A percentile compares a stretch with the other conserved stretches of the same genome.
Conservation (phyloP, 2,888 invertebrate genomes). For the Congeria kusceri region DNA sequence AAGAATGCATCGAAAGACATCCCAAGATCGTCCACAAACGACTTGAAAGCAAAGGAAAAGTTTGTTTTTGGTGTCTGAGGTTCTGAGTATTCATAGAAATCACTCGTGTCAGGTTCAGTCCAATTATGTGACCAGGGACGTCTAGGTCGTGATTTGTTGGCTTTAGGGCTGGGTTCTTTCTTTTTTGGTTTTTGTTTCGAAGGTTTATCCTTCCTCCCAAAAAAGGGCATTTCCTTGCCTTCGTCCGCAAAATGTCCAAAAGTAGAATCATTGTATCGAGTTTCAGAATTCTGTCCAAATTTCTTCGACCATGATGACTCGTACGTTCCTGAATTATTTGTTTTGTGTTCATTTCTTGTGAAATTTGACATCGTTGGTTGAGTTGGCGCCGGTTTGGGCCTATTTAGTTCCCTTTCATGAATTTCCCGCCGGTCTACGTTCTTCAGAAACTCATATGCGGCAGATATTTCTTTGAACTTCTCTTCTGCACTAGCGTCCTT, state of each 20-base stretch:
- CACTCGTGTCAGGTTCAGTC: conserved; percentile 51
- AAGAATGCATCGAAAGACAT: conserved; percentile 70
- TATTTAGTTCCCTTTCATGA: conserved; percentile 71
- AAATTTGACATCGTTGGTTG: conserved; percentile 8
- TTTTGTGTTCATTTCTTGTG: conserved; percentile 17
- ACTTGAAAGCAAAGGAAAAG: conserved; percentile 76
- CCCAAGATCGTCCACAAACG: conserved; percentile 76
- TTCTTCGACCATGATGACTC: conserved; percentile 47
- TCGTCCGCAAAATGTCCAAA: conserved; percentile 57
- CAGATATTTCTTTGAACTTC: conserved; percentile 82
- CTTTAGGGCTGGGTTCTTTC: conserved; percentile 30
- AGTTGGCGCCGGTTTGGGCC: conserved; percentile 32
- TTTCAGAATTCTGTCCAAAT: conserved; percentile 50
- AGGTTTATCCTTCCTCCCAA: conserved; percentile 34
- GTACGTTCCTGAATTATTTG: conserved; percentile 16
- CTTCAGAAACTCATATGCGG: conserved; percentile 81
- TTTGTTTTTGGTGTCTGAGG: conserved; percentile 47
- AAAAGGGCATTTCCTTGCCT: conserved; percentile 30
- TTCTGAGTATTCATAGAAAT: conserved; percentile 48
- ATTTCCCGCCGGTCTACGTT: conserved; percentile 74
- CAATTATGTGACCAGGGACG: conserved; percentile 56
- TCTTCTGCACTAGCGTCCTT: conserved; percentile 80
- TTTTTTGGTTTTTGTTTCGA: conserved; percentile 28
- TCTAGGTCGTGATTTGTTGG: conserved; percentile 14
- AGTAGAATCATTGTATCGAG: conserved; percentile 51